These are phyloP conservation scores for Uropsilus gracilis DNA, from an alignment of 2,113 vertebrate genomes.

Conservation along the genomic window DNA sequence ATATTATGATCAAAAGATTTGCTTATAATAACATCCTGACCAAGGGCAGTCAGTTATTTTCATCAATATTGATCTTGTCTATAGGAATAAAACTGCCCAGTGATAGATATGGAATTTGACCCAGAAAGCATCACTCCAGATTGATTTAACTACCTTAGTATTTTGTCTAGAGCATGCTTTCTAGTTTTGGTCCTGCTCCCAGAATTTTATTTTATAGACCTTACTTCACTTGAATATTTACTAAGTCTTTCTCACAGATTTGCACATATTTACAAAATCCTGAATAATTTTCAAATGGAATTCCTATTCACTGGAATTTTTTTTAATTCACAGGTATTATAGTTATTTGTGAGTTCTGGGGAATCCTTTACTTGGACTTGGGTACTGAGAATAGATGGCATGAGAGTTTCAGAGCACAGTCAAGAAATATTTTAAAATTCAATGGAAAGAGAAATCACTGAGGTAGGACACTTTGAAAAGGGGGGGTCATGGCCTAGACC, in stretches of 20 bases:
- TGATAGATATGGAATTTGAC: neutral
- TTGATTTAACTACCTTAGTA: neutral
- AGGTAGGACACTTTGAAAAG: neutral
- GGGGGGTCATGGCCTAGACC: neutral
- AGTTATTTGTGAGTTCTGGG: neutral
- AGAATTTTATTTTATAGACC: neutral
- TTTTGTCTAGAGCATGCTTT: neutral
- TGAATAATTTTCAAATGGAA: neutral
- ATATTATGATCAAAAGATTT: neutral
- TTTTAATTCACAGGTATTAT: neutral
- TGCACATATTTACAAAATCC: neutral
- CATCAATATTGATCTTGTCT: neutral
- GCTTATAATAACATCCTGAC: neutral
- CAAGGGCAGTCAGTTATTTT: neutral
- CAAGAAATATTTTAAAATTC: neutral
- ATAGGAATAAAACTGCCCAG: neutral
- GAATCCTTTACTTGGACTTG: neutral
- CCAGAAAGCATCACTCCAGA: neutral
- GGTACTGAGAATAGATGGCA: neutral
- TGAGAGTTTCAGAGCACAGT: neutral
- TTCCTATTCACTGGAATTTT: neutral
- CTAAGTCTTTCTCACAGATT: neutral
- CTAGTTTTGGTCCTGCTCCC: constrained; percentile 1
- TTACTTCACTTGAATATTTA: neutral
- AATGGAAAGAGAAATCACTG: neutral